Evolutionary conservation across 1,140 invertebrate genomes (phyloP).

Genomic region (Listronotus oregonensis): DNA sequence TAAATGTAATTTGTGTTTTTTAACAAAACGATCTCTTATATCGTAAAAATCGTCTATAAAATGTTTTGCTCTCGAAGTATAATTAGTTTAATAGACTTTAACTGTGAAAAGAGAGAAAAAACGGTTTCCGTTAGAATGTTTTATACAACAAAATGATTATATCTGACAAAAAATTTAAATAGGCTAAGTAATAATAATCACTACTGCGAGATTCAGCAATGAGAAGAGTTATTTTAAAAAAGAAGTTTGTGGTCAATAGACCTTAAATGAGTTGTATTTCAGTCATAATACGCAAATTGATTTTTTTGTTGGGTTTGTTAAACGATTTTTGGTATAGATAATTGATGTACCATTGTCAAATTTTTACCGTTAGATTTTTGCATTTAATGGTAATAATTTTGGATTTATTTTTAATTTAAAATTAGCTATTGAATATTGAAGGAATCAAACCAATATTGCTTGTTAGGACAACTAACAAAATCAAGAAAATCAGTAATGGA

Average conservation of each 20-base stretch:
- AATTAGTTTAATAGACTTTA: constrained; percentile 19
- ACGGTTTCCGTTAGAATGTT: constrained; percentile 10
- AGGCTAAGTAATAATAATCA: not conserved
- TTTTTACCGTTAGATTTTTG: not conserved
- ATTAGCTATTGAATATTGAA: too few species aligned
- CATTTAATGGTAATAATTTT: not conserved
- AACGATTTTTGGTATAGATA: not conserved
- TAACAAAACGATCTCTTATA: not conserved
- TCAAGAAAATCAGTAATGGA: too few species aligned
- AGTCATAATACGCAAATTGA: constrained; percentile 2
- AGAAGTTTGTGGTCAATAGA: not conserved
- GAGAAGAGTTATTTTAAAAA: not conserved
- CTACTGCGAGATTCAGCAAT: too few species aligned
- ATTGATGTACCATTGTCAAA: not conserved
- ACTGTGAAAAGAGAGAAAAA: constrained; percentile 9
- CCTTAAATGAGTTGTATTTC: not conserved
- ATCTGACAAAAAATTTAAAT: not conserved
- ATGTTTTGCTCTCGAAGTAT: not conserved
- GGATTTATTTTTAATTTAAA: too few species aligned
- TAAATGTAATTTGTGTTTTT: constrained; percentile 8
- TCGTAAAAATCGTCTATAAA: constrained; percentile 13
- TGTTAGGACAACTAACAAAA: too few species aligned
- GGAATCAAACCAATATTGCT: too few species aligned
- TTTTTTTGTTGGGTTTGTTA: not conserved
- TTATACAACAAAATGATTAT: constrained; percentile 14